These are phyloP conservation scores for Sphaerophoria taeniata DNA, from an alignment of 2,888 invertebrate genomes.

Conservation along the genomic window DNA sequence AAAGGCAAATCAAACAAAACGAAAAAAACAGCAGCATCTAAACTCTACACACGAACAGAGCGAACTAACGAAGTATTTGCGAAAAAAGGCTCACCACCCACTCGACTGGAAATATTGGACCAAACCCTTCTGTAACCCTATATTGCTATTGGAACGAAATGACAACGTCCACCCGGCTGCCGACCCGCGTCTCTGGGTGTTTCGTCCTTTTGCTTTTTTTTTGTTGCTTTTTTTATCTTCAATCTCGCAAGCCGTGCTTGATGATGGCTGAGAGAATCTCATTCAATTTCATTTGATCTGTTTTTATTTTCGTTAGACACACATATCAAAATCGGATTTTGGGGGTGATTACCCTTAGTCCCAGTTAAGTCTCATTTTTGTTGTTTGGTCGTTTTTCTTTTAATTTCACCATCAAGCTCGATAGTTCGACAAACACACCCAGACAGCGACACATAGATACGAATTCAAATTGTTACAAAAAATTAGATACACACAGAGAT, in stretches of 20 bases:
- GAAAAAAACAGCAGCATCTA: slow-evolving; percentile 8
- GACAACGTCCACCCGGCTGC: slow-evolving; percentile 2
- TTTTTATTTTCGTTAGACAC: slow-evolving; percentile 70
- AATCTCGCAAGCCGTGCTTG: neutral
- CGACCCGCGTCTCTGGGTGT: slow-evolving; percentile 26
- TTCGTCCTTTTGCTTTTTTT: slow-evolving; percentile 1
- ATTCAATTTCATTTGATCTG: slow-evolving; percentile 72
- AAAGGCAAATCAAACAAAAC: neutral
- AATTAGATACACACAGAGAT: neutral
- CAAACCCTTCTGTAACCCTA: slow-evolving; percentile 24
- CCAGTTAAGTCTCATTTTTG: slow-evolving; percentile 65
- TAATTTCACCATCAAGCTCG: slow-evolving; percentile 44
- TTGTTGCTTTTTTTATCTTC: neutral
- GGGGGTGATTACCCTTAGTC: slow-evolving; percentile 71
- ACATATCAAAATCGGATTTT: slow-evolving; percentile 73
- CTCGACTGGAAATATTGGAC: slow-evolving; percentile 53
- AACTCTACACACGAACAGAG: slow-evolving; percentile 30
- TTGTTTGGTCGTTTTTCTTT: slow-evolving; percentile 32
- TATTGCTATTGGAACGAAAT: neutral
- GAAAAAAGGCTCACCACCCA: slow-evolving; percentile 43
- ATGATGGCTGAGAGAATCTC: slow-evolving; percentile 44
- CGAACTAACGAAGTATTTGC: slow-evolving; percentile 51
- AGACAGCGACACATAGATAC: neutral
- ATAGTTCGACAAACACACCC: slow-evolving; percentile 18
- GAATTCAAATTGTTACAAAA: slow-evolving; percentile 38